Conservation (phyloP, 2,113 vertebrate genomes). For the Mus spicilegus region DNA sequence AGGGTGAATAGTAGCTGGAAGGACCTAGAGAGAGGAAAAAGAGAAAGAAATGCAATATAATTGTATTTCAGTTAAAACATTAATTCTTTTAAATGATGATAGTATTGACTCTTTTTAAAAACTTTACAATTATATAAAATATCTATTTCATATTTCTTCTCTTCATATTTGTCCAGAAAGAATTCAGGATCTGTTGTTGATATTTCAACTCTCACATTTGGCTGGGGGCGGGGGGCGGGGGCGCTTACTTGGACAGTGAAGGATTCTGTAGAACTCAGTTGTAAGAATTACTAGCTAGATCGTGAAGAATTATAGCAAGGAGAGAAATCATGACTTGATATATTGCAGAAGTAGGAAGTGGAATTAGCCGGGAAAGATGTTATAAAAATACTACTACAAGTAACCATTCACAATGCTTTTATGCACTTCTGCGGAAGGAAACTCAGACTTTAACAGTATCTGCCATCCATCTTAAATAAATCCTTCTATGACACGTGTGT, state of each 20-base stretch:
- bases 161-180: background rate
- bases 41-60: background rate
- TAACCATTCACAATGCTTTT: background rate
- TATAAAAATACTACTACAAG: slow-evolving; percentile 40
- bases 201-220: background rate
- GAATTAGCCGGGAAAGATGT: background rate
- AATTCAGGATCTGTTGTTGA: background rate
- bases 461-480: slow-evolving; percentile 47
- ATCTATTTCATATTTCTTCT: fast-evolving
- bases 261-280: background rate
- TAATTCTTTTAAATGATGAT: background rate
- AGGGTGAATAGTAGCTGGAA: no score
- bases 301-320: background rate
- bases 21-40: background rate
- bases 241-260: background rate
- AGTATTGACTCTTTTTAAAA: background rate
- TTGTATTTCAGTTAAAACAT: background rate
- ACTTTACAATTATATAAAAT: background rate
- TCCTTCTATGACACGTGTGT: slow-evolving; percentile 32
- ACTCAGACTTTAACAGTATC: slow-evolving; percentile 52
- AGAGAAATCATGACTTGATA: background rate
- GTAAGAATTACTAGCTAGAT: background rate
- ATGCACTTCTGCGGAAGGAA: slow-evolving; percentile 53
- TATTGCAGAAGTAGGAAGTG: background rate
- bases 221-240: no score